Conservation (phyloP, 1,140 invertebrate genomes). For the Caenorhabditis remanei region DNA sequence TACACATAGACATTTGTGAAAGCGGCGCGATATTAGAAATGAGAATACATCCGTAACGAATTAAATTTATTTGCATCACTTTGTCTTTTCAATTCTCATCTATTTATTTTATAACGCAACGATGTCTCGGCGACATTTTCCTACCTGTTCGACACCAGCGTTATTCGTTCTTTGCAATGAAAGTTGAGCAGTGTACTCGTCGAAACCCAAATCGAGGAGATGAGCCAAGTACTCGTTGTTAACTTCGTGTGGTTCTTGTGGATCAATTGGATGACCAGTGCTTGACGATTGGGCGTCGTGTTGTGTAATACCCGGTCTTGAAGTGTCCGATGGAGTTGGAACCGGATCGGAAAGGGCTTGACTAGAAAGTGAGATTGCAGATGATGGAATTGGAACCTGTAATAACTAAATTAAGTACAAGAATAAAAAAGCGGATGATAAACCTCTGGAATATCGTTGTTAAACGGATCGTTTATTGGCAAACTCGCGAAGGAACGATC, state of each 20-base stretch:
- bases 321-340: slow-evolving; percentile 31
- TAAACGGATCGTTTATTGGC: slow-evolving; percentile 23
- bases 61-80: no score
- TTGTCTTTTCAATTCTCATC: no score
- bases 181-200: slow-evolving; percentile 36
- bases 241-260: slow-evolving; percentile 44
- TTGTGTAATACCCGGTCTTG: not conserved
- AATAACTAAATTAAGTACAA: not conserved
- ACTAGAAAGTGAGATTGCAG: slow-evolving; percentile 22
- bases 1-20: not conserved
- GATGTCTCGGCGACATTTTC: not conserved
- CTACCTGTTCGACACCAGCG: slow-evolving; percentile 49
- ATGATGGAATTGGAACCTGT: slow-evolving; percentile 9
- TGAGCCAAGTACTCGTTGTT: slow-evolving; percentile 53
- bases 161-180: slow-evolving; percentile 43
- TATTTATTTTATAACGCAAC: no score
- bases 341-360: slow-evolving; percentile 25
- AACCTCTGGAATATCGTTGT: slow-evolving; percentile 14
- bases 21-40: no score
- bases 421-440: not conserved
- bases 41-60: no score
- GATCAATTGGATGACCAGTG: slow-evolving; percentile 6
- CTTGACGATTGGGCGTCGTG: not conserved
- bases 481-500: slow-evolving; percentile 17
- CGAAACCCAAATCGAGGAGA: slow-evolving; percentile 56